Evolutionary conservation across 2,888 invertebrate genomes (phyloP).

Genomic region (Drosophila lutescens): DNA sequence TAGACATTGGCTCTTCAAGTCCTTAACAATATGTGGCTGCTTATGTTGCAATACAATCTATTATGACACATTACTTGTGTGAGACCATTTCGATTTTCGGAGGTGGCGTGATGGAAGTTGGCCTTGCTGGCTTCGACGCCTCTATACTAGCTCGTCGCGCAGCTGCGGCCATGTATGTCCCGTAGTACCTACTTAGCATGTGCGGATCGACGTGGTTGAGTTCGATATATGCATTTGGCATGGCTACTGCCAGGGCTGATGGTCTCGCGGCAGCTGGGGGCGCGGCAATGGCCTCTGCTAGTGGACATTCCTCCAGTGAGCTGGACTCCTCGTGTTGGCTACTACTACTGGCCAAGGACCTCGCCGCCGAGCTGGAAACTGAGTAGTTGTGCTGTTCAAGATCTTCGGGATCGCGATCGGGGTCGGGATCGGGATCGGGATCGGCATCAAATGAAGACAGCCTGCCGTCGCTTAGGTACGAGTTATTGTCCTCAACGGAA

Average conservation of each 20-base stretch:
- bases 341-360: conserved; percentile 50
- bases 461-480: conserved; percentile 54
- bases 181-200: conserved; percentile 82
- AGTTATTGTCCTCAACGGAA: conserved; percentile 50
- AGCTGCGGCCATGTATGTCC: conserved; percentile 83
- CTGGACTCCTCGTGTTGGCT: conserved; percentile 66
- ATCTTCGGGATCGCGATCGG: conserved; percentile 38
- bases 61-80: conserved; percentile 43
- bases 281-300: neutral
- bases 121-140: conserved; percentile 40
- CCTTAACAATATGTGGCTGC: neutral
- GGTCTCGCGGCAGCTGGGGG: conserved; percentile 2
- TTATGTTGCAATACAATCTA: neutral
- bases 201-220: conserved; percentile 75
- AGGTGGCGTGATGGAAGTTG: conserved; percentile 30
- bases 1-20: neutral
- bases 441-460: conserved; percentile 48
- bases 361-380: conserved; percentile 23
- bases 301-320: conserved; percentile 64
- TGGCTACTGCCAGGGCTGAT: conserved; percentile 16
- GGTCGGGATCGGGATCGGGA: conserved; percentile 39
- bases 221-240: conserved; percentile 47
- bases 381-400: conserved; percentile 48
- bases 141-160: conserved; percentile 61
- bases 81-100: conserved; percentile 56